phyloP scores from a whole-genome alignment of 2,797 vertebrate species.

The Myiotriccus ornatus region DNA sequence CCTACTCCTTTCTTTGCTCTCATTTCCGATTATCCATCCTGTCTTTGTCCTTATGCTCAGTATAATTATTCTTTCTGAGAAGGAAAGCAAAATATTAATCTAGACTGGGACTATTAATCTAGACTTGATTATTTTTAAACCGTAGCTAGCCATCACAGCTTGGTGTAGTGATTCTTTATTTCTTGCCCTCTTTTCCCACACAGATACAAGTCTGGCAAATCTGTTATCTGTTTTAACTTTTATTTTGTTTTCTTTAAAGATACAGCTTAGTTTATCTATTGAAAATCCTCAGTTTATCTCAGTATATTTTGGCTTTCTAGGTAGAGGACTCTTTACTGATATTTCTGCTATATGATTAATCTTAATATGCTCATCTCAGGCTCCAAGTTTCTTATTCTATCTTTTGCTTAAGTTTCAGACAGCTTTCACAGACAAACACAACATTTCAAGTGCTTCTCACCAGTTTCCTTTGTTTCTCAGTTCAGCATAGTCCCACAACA shows the following conservation, averaged over 20 bases:
- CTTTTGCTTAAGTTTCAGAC: background rate
- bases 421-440: background rate
- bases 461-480: background rate
- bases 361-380: background rate
- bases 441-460: background rate
- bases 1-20: background rate
- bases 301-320: background rate
- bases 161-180: background rate
- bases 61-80: background rate
- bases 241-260: background rate
- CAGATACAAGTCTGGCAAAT: background rate
- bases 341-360: background rate
- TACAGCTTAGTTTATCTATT: background rate
- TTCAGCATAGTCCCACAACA: background rate
- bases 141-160: background rate
- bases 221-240: background rate
- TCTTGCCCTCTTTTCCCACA: background rate
- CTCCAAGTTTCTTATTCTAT: background rate
- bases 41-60: background rate
- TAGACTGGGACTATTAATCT: background rate
- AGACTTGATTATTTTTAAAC: constrained; percentile 17
- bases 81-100: constrained; percentile 10
- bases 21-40: background rate
- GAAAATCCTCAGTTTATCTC: background rate
- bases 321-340: background rate